Percentiles rank a stretch among this genome's conserved stretches.
Evolutionary conservation across 2,888 invertebrate species (phyloP).

Genomic region (Yponomeuta sedellus): DNA sequence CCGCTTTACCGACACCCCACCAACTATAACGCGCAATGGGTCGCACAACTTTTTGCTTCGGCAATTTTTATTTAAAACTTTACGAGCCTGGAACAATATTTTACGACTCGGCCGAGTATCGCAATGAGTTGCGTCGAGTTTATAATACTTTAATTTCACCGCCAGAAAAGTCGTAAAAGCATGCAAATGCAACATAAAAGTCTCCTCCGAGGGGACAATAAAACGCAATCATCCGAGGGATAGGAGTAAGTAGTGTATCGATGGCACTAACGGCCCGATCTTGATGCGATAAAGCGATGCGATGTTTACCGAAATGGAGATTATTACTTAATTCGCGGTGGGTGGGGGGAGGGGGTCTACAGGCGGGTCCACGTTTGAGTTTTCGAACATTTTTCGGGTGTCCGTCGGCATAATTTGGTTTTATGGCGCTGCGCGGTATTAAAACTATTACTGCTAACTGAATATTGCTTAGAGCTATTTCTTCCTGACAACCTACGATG

Average conservation of each 20-base stretch:
- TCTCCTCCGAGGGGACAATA: conserved; percentile 47
- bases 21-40: conserved; percentile 37
- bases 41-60: conserved; percentile 52
- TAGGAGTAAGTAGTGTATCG: conserved; percentile 3
- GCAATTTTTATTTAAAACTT: conserved; percentile 53
- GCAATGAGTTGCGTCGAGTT: conserved; percentile 62
- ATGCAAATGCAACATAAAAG: conserved; percentile 70
- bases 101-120: conserved; percentile 64
- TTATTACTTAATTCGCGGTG: not conserved
- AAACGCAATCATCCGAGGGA: conserved; percentile 48
- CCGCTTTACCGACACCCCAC: not conserved
- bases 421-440: too few relatives aligned
- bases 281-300: not conserved
- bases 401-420: too few relatives aligned
- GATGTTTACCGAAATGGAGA: not conserved
- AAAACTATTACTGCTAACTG: too few relatives aligned
- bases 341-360: not conserved
- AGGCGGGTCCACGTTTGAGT: not conserved
- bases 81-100: conserved; percentile 52
- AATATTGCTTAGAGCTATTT: too few relatives aligned
- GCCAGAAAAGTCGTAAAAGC: conserved; percentile 69
- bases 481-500: too few relatives aligned
- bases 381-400: not conserved
- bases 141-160: conserved; percentile 75
- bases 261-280: conserved; percentile 1